Evolutionary conservation across 35 echinoderm and acorn worm species (phyloP), one percentile per base, ranked within the genome.

Genomic region (Apostichopus californicus): DNA sequence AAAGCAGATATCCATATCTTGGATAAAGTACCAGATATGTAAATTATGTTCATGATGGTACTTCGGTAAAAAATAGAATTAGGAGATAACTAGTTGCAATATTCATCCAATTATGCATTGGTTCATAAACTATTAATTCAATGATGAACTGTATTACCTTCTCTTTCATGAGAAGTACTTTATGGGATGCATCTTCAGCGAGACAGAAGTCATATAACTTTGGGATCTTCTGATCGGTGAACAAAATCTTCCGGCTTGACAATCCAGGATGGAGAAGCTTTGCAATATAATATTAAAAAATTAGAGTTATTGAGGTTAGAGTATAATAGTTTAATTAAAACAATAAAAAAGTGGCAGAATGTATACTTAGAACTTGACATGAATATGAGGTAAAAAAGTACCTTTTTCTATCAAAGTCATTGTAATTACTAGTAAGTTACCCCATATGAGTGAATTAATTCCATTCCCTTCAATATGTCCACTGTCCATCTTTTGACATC

Each of bases 371-470:
- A 34, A 34, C 28, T 34, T 34, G 28, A 34, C 28, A 34, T 34
- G 28, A 34, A 34, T 34, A 34, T 34, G 28, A 1, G 28, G 28
- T 34, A 34, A 34, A 34, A 34, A 2, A 34, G 28, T 34, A 34
- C 28, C 1, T 34, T 34, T 34, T 34, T 34, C 2, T 34, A 34
- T 34, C 2, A 2, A 34, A 34, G 28, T 1, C 28, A 34, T 34
- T 61, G 58, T 0, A 61, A 61, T 61, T 61, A 55, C 81, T 85
- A 8, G 34, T 34, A 46, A 46, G 34, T 46, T 46, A 85, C 81
- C 15, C 81, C 81, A 25, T 85, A 85, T n/a, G 81, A 85, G n/a
- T 85, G 81, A 59, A 85, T 59, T 24, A 85, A 59, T 85, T 85
- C 81, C 81, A 85, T 61, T 85, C 81, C 81, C 58, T 85, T 85